phyloP scores from a whole-genome alignment of 2,888 invertebrate species.

The Aricia artaxerxes region DNA sequence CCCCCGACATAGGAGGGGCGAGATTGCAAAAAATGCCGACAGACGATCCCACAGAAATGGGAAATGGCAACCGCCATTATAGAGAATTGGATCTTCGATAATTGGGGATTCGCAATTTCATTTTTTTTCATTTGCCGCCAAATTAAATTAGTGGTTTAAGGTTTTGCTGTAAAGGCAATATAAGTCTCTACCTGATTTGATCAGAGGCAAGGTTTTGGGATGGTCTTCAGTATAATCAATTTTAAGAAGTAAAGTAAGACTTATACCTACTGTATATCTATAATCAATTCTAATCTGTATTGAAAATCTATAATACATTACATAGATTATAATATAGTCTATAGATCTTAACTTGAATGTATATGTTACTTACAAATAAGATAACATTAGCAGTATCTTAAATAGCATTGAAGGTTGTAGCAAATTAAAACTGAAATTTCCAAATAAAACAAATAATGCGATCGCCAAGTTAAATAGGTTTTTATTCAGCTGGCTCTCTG shows the following conservation, averaged over 20 bases:
- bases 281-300: too few relatives aligned
- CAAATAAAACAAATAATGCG: conserved; percentile 72
- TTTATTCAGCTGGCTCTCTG: conserved; percentile 56
- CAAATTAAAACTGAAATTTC: conserved; percentile 42
- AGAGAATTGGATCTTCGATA: conserved; percentile 70
- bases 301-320: too few relatives aligned
- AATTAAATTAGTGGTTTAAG: conserved; percentile 39
- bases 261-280: too few relatives aligned
- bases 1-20: conserved; percentile 59
- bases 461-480: conserved; percentile 78
- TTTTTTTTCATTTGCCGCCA: conserved; percentile 37
- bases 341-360: too few relatives aligned
- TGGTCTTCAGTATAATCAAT: too few relatives aligned
- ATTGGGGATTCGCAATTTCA: conserved; percentile 27
- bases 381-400: neutral
- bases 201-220: neutral
- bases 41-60: conserved; percentile 69
- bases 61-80: conserved; percentile 75
- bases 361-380: neutral
- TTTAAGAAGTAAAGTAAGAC: too few relatives aligned
- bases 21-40: conserved; percentile 73
- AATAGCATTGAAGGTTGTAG: conserved; percentile 23
- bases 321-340: too few relatives aligned
- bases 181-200: neutral
- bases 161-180: neutral